Evolutionary conservation across 2,797 vertebrate genomes (phyloP).

Genomic region (Hyperoplus immaculatus): DNA sequence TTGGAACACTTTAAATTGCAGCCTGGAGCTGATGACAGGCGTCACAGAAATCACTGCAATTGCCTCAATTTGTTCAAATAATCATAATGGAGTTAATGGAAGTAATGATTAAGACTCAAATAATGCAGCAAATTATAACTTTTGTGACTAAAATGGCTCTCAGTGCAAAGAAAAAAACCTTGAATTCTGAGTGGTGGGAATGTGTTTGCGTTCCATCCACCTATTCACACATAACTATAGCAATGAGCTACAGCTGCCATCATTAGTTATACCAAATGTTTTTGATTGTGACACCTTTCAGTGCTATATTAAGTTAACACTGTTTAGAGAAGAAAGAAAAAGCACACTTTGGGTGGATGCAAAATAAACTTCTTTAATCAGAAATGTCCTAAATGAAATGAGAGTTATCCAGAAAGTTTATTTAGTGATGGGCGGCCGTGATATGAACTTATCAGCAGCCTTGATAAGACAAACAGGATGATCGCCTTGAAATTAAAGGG

Average conservation of each 20-base stretch:
- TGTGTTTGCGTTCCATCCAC: neutral
- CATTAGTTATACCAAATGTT: neutral
- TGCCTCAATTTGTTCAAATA: slow-evolving; percentile 21
- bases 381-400: neutral
- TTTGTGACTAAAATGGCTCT: slow-evolving; percentile 18
- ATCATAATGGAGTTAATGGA: slow-evolving; percentile 3
- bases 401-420: neutral
- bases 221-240: no score
- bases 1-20: slow-evolving; percentile 19
- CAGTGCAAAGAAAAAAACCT: slow-evolving; percentile 1
- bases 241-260: neutral
- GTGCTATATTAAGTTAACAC: neutral
- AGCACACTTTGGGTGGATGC: no score
- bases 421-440: neutral
- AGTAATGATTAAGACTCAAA: neutral
- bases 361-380: neutral
- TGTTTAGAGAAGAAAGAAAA: neutral
- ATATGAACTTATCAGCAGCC: neutral
- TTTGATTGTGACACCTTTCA: neutral
- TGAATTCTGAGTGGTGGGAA: slow-evolving; percentile 3
- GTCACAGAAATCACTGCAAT: slow-evolving; percentile 1
- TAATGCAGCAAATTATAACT: slow-evolving; percentile 39
- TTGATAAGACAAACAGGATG: neutral
- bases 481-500: neutral
- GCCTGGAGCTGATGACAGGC: neutral